phyloP scores from a whole-genome alignment of 2,113 vertebrate species.

The Hydropotes inermis region DNA sequence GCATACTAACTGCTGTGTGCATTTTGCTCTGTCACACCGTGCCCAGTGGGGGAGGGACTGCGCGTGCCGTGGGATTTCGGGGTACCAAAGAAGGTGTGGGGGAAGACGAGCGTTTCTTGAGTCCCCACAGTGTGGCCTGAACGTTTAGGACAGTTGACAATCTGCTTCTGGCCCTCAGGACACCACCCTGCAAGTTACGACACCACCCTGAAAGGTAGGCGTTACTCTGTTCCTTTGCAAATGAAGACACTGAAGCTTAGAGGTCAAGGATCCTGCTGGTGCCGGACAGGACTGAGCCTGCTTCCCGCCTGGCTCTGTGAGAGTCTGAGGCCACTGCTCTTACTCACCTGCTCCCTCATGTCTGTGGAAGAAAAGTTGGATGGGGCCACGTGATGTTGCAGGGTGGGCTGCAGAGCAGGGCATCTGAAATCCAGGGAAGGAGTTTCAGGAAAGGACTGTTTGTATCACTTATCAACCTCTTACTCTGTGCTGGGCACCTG shows the following conservation, averaged over 20 bases:
- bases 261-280: not conserved
- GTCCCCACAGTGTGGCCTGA: not conserved
- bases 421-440: not conserved
- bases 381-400: accelerated
- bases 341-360: not conserved
- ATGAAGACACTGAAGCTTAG: not conserved
- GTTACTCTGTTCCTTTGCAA: accelerated
- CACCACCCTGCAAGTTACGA: not conserved
- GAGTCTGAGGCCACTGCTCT: not conserved
- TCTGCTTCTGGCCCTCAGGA: not conserved
- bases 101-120: not conserved
- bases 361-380: not conserved
- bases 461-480: accelerated
- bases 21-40: not conserved
- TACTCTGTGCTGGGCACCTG: not conserved
- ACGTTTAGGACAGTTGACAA: not conserved
- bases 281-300: not conserved
- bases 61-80: not conserved
- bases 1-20: accelerated
- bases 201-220: not conserved
- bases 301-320: too few relatives aligned
- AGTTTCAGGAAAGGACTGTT: not conserved
- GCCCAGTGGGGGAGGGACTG: not conserved
- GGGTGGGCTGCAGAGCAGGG: not conserved
- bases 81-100: not conserved